Conservation (phyloP, 2,888 invertebrate genomes). For the Conus canariensis region DNA sequence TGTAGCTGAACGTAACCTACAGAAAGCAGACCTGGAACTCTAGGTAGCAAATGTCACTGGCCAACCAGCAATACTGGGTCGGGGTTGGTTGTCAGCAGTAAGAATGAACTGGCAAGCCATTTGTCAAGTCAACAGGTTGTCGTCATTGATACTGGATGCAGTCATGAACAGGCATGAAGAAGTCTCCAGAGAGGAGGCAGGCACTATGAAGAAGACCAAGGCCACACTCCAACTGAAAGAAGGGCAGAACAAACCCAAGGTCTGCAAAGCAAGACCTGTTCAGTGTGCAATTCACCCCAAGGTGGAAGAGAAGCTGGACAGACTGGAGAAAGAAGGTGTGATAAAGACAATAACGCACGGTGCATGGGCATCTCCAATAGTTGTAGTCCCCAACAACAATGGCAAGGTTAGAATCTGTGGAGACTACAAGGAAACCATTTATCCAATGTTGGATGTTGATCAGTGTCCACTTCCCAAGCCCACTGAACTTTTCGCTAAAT, state of each 20-base stretch:
- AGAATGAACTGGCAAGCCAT: neutral
- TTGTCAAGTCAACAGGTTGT: neutral
- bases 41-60: neutral
- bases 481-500: slow-evolving; percentile 60
- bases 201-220: slow-evolving; percentile 31
- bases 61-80: slow-evolving; percentile 1
- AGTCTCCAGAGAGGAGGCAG: neutral
- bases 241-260: slow-evolving; percentile 43
- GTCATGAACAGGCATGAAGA: slow-evolving; percentile 19
- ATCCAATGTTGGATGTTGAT: slow-evolving; percentile 62
- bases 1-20: neutral
- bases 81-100: neutral
- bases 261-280: slow-evolving; percentile 56
- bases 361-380: slow-evolving; percentile 53
- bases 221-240: slow-evolving; percentile 48
- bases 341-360: slow-evolving; percentile 38
- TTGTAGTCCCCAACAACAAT: slow-evolving; percentile 47
- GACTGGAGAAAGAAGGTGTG: slow-evolving; percentile 32
- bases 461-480: slow-evolving; percentile 61
- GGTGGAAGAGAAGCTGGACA: slow-evolving; percentile 42
- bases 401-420: slow-evolving; percentile 58
- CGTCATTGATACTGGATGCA: slow-evolving; percentile 18
- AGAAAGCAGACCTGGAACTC: neutral
- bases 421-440: slow-evolving; percentile 61
- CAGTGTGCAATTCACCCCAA: slow-evolving; percentile 47